These are phyloP conservation scores for Rhinolophus sinicus DNA, from an alignment of 2,113 vertebrate species.

Conservation along the genomic window DNA sequence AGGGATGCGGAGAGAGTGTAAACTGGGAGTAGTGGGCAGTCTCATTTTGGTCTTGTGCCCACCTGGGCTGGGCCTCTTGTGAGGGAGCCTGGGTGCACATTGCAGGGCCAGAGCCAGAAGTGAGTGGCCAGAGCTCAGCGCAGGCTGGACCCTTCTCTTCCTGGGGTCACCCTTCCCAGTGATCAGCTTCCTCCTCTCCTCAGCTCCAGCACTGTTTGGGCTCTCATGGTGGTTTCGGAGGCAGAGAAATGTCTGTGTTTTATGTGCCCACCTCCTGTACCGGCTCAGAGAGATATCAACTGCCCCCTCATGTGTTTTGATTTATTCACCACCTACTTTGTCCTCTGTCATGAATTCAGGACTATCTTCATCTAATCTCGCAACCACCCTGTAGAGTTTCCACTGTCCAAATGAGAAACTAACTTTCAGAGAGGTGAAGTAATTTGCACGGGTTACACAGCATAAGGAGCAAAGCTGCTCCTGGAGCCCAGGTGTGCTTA, in stretches of 20 bases:
- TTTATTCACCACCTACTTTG: neutral
- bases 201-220: neutral
- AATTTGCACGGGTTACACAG: neutral
- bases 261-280: neutral
- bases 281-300: neutral
- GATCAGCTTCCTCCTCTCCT: neutral
- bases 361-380: neutral
- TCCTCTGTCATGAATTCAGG: neutral
- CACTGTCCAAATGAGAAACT: neutral
- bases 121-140: neutral
- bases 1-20: neutral
- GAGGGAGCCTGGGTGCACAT: neutral
- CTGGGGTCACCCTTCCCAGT: neutral
- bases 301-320: too few relatives aligned
- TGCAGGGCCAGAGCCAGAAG: neutral
- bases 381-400: neutral
- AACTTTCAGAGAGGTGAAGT: neutral
- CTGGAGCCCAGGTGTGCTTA: neutral
- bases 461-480: neutral
- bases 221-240: neutral
- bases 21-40: neutral
- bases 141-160: neutral
- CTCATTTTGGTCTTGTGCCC: neutral
- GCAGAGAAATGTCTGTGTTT: neutral
- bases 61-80: neutral